phyloP scores from a whole-genome alignment of 2,113 vertebrate species.

The Anhinga anhinga region DNA sequence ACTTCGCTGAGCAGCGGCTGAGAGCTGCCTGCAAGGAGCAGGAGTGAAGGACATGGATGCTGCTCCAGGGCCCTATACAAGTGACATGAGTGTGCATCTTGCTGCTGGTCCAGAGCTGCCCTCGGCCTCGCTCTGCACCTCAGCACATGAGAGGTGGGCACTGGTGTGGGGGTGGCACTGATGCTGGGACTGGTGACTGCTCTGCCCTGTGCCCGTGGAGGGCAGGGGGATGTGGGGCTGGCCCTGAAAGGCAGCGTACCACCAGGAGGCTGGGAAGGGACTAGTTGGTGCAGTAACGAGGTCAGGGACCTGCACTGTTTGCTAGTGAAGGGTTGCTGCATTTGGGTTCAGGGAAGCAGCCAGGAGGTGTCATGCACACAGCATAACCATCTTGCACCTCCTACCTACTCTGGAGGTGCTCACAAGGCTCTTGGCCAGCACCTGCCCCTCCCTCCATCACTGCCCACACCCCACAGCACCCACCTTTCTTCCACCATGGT shows the following conservation, averaged over 20 bases:
- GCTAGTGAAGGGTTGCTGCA: neutral
- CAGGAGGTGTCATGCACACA: neutral
- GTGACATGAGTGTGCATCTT: neutral
- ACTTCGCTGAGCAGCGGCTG: neutral
- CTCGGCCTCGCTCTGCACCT: fast-evolving
- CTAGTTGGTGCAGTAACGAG: neutral
- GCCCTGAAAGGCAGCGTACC: neutral
- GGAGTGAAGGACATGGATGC: neutral
- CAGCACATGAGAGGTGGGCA: neutral
- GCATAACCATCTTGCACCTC: neutral
- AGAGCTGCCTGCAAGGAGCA: neutral
- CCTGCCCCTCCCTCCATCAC: neutral
- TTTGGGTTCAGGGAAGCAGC: neutral
- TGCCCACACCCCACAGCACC: neutral
- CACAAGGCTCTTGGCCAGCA: neutral
- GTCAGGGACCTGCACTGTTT: neutral
- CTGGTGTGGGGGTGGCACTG: neutral
- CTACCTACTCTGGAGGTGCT: neutral
- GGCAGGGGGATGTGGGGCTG: neutral
- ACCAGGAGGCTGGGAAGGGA: neutral
- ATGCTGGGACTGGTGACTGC: neutral
- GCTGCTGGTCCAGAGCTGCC: neutral
- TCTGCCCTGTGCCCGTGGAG: neutral
- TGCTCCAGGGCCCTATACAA: neutral
- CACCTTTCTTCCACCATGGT: neutral